phyloP scores from a whole-genome alignment of 2,113 vertebrate genomes.

The Bubalus kerabau region DNA sequence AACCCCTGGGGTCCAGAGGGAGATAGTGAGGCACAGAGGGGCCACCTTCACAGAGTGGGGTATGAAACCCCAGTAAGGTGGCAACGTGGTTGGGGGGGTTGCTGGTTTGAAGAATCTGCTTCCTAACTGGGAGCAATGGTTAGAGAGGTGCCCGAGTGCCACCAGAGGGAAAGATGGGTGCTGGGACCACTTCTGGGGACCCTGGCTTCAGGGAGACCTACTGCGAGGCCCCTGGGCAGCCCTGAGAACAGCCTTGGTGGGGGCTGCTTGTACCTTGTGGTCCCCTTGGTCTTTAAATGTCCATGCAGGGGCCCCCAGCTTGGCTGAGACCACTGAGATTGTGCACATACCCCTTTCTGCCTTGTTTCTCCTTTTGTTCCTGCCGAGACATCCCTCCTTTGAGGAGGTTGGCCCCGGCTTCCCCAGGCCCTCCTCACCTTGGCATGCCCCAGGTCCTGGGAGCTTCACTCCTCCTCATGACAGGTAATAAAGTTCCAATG shows the following conservation, averaged over 20 bases:
- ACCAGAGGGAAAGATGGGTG: rapidly evolving
- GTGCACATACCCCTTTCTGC: neutral
- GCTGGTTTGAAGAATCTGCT: neutral
- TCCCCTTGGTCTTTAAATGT: neutral
- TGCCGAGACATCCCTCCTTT: neutral
- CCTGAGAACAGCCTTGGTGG: neutral
- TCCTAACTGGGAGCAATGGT: neutral
- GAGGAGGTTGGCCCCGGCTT: neutral
- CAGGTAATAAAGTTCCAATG: neutral
- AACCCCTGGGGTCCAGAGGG: neutral
- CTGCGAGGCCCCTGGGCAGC: neutral
- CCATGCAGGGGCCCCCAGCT: neutral
- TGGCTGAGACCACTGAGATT: neutral
- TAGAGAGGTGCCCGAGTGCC: neutral
- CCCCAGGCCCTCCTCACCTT: neutral
- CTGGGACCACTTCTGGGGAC: neutral
- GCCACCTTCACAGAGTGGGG: neutral
- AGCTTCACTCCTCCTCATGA: neutral
- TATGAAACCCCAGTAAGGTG: neutral
- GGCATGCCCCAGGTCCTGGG: neutral
- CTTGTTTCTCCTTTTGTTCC: neutral
- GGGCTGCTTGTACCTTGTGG: neutral
- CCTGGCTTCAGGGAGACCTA: neutral
- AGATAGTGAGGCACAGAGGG: neutral
- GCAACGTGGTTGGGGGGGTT: no score